Base-by-base conservation (phyloP, 2,113 vertebrate genomes). In the Chionis minor region DNA sequence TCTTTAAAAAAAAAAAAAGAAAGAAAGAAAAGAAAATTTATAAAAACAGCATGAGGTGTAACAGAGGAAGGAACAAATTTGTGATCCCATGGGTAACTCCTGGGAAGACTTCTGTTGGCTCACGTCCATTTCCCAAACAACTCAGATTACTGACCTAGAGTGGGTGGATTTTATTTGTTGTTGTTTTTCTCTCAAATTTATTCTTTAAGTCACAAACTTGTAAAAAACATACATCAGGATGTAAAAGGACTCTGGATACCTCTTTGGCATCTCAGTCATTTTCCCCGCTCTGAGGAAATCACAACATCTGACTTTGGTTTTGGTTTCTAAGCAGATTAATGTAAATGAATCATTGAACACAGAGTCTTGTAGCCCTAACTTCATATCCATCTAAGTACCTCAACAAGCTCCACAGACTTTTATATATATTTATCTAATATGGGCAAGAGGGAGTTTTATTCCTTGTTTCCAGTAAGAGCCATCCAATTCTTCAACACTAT, bases 281-380 rank as follows among this genome's bases (percentile, higher is more conserved):
- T 67, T 73, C 54, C 55, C 21, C 65, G 86, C 77, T 92, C 89
- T 96, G 81, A 95, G 86, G 62, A 96, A 95, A 94, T 75, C 27
- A 58, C 49, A 92, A 71, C 61, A 75, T 83, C 65, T 92, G 21
- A 92, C 75, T 94, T 95, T 88, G 6, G 4, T n/a, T 71, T 79
- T 73, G 5, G 7, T 81, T 97, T 97, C 81, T 78, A 56, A 65
- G 70, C 85, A 79, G 71, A 77, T 90, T 97, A 58, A 88, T 94
- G 92, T 94, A 94, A 69, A 92, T 62, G 2, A 81, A 87, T 86
- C 30, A 70, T 49, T 88, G 78, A 97, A 96, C 80, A 89, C 56
- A 85, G 85, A 93, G 40, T 66, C 81, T 88, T 77, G 58, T 92
- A 96, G 69, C n/a, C 58, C 79, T 55, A 95, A 27, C 13, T 77